Percentiles rank a stretch among this genome's conserved stretches.
Evolutionary conservation across 2,113 vertebrate genomes (phyloP).

Genomic region (Mixornis gularis): DNA sequence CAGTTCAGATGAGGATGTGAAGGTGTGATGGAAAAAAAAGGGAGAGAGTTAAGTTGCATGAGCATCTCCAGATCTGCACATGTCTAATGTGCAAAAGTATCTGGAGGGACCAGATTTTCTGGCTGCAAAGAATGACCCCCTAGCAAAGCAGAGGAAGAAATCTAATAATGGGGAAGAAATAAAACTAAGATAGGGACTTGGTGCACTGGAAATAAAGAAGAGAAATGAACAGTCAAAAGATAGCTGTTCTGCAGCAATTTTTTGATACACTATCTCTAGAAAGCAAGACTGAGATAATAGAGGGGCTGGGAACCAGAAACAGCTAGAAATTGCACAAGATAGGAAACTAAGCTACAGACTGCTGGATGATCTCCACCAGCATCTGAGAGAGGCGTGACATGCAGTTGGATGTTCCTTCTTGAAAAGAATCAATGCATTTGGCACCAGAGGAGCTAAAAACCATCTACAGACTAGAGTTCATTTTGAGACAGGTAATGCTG

Average conservation of each 20-base stretch:
- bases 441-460: background rate
- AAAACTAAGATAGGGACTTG: constrained; percentile 4
- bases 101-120: background rate
- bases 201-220: constrained; percentile 23
- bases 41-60: background rate
- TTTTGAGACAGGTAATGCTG: background rate
- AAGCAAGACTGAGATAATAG: constrained; percentile 38
- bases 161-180: constrained; percentile 17
- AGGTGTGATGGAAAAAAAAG: background rate
- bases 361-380: background rate
- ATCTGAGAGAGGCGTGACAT: background rate
- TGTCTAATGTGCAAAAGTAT: background rate
- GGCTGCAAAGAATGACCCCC: background rate
- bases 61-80: background rate
- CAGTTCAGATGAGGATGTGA: background rate
- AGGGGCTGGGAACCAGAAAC: background rate
- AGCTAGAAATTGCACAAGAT: constrained; percentile 16
- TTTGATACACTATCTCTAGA: constrained; percentile 50
- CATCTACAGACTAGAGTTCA: background rate
- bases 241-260: constrained; percentile 40
- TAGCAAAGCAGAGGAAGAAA: background rate
- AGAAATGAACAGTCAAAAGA: constrained; percentile 26
- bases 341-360: background rate
- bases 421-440: background rate
- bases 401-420: background rate